Evolutionary conservation across 2,113 vertebrate species (phyloP), one percentile per base, ranked within the genome.

Genomic region (Ptilorrhoa leucosticta): DNA sequence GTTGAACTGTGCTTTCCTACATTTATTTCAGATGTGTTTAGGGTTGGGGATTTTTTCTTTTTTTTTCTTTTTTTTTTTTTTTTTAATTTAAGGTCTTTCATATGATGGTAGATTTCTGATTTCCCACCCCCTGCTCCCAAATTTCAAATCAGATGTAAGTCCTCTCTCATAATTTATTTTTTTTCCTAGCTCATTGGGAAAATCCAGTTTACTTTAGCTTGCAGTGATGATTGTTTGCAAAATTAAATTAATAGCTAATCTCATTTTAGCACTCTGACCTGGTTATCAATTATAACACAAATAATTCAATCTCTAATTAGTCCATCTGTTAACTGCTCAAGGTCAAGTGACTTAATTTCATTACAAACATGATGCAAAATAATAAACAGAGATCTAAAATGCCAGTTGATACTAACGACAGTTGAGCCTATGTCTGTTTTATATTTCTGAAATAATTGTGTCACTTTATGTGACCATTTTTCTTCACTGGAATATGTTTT

Each of bases 251-350:
- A 44, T 70, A 88, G 23, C 9, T 85, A 72, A 89, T 57, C 40
- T 83, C 27, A 54, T 84, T 86, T 91, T 91, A 80, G 45, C 44
- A 70, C 83, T 87, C 53, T 94, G 87, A 89, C 87, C 80, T 69
- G 70, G 14, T 93, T 92, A 93, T 92, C 60, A 85, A 35, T 79
- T 88, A 64, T 58, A 82, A 89, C 39, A 91, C 35, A 93, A 82
- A 84, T 60, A 77, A 89, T 64, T 94, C 30, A 53, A 31, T 84
- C 51, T 91, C 45, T 89, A 93, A 75, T 87, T 79, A 93, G 37
- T 65, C 66, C 61, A 79, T 94, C 78, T 88, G 48, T 88, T 94
- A 92, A 92, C 27, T 76, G 35, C 31, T 86, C 60, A 87, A 73
- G 87, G 39, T 82, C 51, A 95, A 75, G 30, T 79, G 61, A 45